A percentile compares a stretch with the other conserved stretches of the same genome.
Conservation (phyloP, 2,888 invertebrate species). For the Drosophila atripex region DNA sequence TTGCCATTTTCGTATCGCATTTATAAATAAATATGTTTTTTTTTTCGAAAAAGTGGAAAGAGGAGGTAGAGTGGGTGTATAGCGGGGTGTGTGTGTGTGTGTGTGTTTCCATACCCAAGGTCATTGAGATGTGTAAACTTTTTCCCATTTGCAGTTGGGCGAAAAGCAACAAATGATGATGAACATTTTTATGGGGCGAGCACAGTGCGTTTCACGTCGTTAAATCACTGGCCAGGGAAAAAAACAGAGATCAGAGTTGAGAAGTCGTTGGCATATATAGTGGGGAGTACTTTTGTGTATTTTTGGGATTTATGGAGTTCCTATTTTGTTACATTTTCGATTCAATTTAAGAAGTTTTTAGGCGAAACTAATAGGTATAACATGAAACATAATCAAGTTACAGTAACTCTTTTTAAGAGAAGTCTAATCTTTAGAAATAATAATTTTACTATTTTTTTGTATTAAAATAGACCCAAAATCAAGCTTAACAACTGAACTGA, state of each 20-base stretch:
- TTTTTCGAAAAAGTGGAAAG: conserved; percentile 1
- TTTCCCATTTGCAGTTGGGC: conserved; percentile 47
- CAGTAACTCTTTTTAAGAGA: too few species aligned
- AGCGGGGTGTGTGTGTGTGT: conserved; percentile 1
- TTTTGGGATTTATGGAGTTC: not conserved
- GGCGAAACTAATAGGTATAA: too few species aligned
- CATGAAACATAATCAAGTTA: too few species aligned
- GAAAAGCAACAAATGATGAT: conserved; percentile 45
- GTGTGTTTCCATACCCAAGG: conserved; percentile 23
- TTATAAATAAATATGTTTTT: conserved; percentile 72
- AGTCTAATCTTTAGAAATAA: too few species aligned
- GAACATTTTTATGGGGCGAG: conserved; percentile 43
- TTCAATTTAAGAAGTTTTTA: too few species aligned
- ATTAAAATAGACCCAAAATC: too few species aligned
- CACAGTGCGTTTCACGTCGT: conserved; percentile 43
- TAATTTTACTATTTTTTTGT: too few species aligned
- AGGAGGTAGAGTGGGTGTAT: not conserved
- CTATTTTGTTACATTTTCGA: not conserved
- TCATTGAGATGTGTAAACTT: conserved; percentile 46
- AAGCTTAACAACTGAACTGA: too few species aligned
- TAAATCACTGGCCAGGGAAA: conserved; percentile 32
- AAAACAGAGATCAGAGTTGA: conserved; percentile 35
- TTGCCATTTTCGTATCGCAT: conserved; percentile 48
- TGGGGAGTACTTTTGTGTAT: conserved; percentile 11
- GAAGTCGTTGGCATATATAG: conserved; percentile 23